Conservation (phyloP, 2,888 invertebrate species). For the Prenolepis imparis region DNA sequence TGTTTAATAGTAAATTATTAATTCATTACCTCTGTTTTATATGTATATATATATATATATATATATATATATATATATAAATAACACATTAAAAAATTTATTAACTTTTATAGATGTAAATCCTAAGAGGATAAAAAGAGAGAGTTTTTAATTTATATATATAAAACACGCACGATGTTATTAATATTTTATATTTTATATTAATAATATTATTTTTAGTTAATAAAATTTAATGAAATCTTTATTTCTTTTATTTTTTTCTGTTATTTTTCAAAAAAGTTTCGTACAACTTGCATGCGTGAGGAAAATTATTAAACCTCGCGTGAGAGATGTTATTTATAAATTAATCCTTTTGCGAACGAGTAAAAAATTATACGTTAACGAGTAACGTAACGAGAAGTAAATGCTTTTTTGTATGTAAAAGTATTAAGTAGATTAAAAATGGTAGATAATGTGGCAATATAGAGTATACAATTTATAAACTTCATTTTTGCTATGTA, state of each 20-base stretch:
- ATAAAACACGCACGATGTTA: background rate
- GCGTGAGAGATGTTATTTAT: slow-evolving; percentile 30
- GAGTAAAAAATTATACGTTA: slow-evolving; percentile 39
- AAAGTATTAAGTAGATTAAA: slow-evolving; percentile 20
- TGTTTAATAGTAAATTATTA: no score
- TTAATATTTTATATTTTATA: background rate
- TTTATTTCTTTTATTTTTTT: background rate
- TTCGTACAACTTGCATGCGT: slow-evolving; percentile 23
- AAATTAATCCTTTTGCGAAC: slow-evolving; percentile 30
- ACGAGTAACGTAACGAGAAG: background rate
- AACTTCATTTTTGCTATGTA: background rate
- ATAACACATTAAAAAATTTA: background rate
- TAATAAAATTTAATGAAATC: background rate
- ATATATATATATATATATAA: no score
- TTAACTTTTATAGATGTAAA: background rate
- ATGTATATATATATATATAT: no score
- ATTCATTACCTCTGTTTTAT: no score
- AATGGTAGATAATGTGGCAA: background rate
- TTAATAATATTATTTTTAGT: no score
- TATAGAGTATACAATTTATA: background rate
- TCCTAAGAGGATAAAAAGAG: background rate
- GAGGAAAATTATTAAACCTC: slow-evolving; percentile 38
- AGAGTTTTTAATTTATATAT: background rate
- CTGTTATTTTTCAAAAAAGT: slow-evolving; percentile 18
- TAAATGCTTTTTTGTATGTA: slow-evolving; percentile 30